Base-by-base conservation (phyloP, 2,888 invertebrate species). In the Portevinia maculata region DNA sequence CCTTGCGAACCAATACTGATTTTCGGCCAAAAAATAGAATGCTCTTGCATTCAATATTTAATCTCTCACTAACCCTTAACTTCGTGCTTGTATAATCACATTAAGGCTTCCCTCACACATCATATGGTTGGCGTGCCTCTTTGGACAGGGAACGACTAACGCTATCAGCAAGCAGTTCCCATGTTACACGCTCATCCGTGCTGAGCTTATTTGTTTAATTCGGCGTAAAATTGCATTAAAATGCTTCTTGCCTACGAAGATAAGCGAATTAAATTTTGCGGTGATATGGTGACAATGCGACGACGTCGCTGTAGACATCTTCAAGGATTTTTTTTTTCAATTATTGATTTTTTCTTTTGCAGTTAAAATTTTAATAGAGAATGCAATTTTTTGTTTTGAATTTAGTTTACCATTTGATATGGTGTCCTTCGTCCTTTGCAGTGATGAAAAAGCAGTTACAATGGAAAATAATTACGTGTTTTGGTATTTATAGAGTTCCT, bases 171-270 rank as follows among this genome's bases (percentile, higher is more conserved):
- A 21, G 2, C 50, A 50, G 13, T 59, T 71, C 7, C 65, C 73
- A 60, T 60, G 52, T 65, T 53, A 44, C 65, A 64, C 17, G 60
- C 65, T 34, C 73, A 79, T 53, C 53, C 59, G 39, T 78, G 71
- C 48, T 24, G 9, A 65, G 73, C 59, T 79, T 79, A 88, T 87
- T 85, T 85, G 89, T 88, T 89, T 88, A 89, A 89, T 89, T 88
- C 87, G 86, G 87, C 86, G 88, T 88, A 88, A 89, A 89, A 89
- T 89, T 89, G 89, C 89, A 89, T 89, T 89, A 90, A 89, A 89
- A 89, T 88, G 88, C 87, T 87, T 88, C 89, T 88, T 89, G 90
- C 89, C 90, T 89, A 87, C 88, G 88, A 88, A 89, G 89, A 89
- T 89, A 89, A 89, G 89, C 87, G 89, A 89, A 89, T 89, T 89